Evolutionary conservation across 1,140 invertebrate genomes (phyloP).

Genomic region (Pogonognathellus flavescens): DNA sequence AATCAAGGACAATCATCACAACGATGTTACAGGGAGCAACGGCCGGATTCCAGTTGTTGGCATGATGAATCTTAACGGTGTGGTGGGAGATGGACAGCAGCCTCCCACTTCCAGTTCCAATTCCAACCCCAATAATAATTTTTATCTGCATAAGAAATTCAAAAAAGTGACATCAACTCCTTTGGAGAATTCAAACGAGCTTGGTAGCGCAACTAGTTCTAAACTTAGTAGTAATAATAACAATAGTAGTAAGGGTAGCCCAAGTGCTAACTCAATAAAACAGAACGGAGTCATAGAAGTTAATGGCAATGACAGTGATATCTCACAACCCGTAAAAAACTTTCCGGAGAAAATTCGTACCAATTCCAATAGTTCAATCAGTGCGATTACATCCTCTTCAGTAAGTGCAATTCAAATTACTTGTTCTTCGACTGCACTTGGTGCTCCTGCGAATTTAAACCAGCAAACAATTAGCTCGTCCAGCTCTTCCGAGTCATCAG

Average conservation of each 20-base stretch:
- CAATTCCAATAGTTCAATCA: background rate
- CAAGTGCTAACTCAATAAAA: background rate
- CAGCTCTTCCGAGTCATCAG: conserved; percentile 28
- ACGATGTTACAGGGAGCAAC: background rate
- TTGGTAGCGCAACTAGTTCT: conserved; percentile 40
- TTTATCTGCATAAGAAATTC: conserved; percentile 66
- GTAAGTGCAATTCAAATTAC: background rate
- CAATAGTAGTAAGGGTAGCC: background rate
- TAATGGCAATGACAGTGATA: conserved; percentile 1
- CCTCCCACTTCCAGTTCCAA: background rate
- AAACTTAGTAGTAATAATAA: background rate
- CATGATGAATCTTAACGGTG: background rate
- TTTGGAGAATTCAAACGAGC: conserved; percentile 6
- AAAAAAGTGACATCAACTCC: conserved; percentile 61
- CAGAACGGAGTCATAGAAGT: background rate
- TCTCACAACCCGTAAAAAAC: background rate
- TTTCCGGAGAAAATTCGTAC: background rate
- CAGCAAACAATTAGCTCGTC: background rate
- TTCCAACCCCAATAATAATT: conserved; percentile 45
- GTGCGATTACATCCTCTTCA: too few species aligned
- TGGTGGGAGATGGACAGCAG: background rate
- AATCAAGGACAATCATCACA: conserved; percentile 17
- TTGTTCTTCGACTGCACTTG: background rate
- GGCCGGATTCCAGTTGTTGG: background rate
- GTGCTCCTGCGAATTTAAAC: background rate